Evolutionary conservation across 2,888 invertebrate genomes (phyloP).

Genomic region (Pterostichus niger): DNA sequence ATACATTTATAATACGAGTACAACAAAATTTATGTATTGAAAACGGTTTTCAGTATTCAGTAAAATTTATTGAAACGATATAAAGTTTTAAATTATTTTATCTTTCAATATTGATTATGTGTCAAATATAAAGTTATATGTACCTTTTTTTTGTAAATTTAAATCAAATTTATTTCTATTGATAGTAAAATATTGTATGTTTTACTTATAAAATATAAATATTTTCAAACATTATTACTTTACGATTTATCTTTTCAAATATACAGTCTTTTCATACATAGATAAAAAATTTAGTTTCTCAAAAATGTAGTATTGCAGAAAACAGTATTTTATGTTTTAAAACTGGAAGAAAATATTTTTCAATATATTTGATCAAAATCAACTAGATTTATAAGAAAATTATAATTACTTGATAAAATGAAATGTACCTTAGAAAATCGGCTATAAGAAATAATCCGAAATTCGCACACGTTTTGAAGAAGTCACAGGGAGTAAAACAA

Average conservation of each 20-base stretch:
- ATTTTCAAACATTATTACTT: not conserved
- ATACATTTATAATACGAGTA: not conserved
- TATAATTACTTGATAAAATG: no score
- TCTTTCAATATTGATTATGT: not conserved
- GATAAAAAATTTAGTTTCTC: no score
- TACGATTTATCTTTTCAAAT: not conserved
- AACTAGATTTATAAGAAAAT: no score
- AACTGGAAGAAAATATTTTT: no score
- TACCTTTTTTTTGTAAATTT: not conserved
- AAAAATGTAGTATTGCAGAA: no score
- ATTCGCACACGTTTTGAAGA: no score
- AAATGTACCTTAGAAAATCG: no score
- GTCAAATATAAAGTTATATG: not conserved
- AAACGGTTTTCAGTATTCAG: not conserved
- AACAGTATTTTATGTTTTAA: no score
- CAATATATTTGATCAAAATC: no score
- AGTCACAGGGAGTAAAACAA: no score
- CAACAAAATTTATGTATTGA: slow-evolving; percentile 42
- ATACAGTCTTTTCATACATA: not conserved
- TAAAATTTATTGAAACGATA: slow-evolving; percentile 15
- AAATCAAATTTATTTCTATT: not conserved
- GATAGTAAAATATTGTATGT: not conserved
- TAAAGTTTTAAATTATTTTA: slow-evolving; percentile 28
- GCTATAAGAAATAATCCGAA: no score
- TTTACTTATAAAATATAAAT: not conserved